Evolutionary conservation across 2,113 vertebrate genomes (phyloP), one percentile per base, ranked within the genome.

Genomic region (Ellobius talpinus): DNA sequence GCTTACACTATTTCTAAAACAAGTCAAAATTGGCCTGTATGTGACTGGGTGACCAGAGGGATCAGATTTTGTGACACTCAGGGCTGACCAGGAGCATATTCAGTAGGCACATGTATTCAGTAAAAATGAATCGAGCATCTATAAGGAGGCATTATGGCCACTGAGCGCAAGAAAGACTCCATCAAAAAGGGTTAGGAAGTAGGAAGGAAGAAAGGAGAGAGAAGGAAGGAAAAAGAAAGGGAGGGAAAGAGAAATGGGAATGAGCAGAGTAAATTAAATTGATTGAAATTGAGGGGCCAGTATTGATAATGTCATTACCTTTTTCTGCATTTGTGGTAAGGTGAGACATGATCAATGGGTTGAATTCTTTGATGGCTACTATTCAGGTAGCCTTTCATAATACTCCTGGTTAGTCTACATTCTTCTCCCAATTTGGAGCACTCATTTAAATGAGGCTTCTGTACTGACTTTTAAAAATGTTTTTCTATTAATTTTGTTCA

Each of bases 401-500:
- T 26, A 92, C 17, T 86, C 14, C 70, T 72, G 23, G 36, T 92
- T 93, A 39, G 81, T 79, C n/a, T 70, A 24, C 13, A 39, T 79
- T 82, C 10, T 78, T 55, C 36, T 97, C 96, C 76, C 47, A 23
- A 39, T 85, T 73, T 94, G 65, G 33, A 42, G 45, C 21, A 74
- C 21, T 13, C 26, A 42, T 76, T 84, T 95, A n/a, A 77, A 78
- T 94, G 23, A 63, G 21, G 39, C 76, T 74, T 90, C 45, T 87
- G 42, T 42, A 68, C 33, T 78, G 61, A 17, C 3, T 23, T 87
- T 29, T 89, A 87, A 42, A 36, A n/a, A 31, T 29, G n/a, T 17
- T 96, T 89, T 92, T 88, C 21, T 85, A 86, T 89, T 93, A 9
- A 52, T 77, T 93, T 90, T 92, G 29, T 79, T 84, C 19, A 66